Base-by-base conservation (phyloP, 1,140 invertebrate genomes). In the Drosophila tsacasi region DNA sequence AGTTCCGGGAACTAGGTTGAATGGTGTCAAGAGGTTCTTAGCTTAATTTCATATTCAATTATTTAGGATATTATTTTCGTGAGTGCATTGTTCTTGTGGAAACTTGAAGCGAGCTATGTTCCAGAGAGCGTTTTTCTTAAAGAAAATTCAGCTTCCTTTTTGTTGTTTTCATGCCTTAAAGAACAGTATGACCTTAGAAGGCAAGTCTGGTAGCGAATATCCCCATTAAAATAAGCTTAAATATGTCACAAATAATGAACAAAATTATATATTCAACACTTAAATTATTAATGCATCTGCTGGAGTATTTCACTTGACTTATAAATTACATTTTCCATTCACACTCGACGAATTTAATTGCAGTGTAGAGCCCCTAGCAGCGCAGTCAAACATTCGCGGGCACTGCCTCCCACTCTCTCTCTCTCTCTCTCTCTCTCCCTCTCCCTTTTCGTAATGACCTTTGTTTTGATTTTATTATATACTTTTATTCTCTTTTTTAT, bases 401-500 rank as follows among this genome's bases (percentile, higher is more conserved):
- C 13, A 7, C 44, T 44, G 12, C 5, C 13, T 4, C 23, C 46
- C 46, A 25, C 27, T 17, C 21, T 23, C 47, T 17, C 46, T 7
- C 32, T 7, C 62, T 12, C n/a, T n/a, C n/a, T n/a, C n/a, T n/a
- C n/a, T n/a, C n/a, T n/a, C n/a, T n/a, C 58, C 13, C 35, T 15
- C 46, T 7, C 32, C 10, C 62, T 12, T 35, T 32, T 27, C 47
- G 27, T 72, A 72, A 72, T 72, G 68, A 72, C 68, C 68, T 72
- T 72, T 72, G 68, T 72, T 72, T 72, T 72, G 68, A 72, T 72
- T 72, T 58, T 69, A 65, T 69, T 69, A 69, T 65, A 69, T 64
- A 59, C 62, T 64, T 64, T 64, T 59, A 59, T 27, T 42, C 57
- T 25, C 35, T 62, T 17, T 32, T 32, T 47, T 17, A 2, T 32